Evolutionary conservation across 2,888 invertebrate genomes (phyloP), one percentile per base, ranked within the genome.

Genomic region (Spodoptera exigua): DNA sequence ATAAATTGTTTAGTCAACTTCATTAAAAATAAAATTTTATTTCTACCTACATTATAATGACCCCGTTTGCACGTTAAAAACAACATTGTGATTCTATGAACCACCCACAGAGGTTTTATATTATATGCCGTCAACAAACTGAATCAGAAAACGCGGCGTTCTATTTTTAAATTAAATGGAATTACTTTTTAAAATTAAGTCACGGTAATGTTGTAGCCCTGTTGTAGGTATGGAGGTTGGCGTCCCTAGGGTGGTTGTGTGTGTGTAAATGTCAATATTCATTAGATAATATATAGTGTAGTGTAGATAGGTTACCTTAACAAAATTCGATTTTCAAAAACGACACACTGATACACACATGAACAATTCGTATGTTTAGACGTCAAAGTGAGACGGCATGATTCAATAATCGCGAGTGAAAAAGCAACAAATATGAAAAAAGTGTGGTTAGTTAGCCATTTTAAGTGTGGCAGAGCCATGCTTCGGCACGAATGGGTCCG

Each of bases 101-200:
- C 27, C 66, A 16, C 45, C 59, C 32, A 58, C 66, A 12, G 13
- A 57, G 16, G 13, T 21, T 56, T 40, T 10, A 35, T 12, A 34
- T 18, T 18, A 10, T 18, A n/a, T 39, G 21, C n/a, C 27, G 44
- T 37, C 34, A 45, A 40, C 56, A 35, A n/a, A 53, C 2, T 11
- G 27, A 53, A 18, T 39, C 2, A 40, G 16, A 4, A 21, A 10
- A n/a, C 13, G n/a, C 18, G 2, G 1, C 12, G 41, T 48, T 61
- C 56, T 45, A 60, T 40, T 60, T 68, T 61, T 61, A 9, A 61
- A 68, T 51, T 59, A 58, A 36, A 35, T 45, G 34, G 47, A 59
- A 32, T 47, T n/a, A 35, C 18, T 48, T 67, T 62, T 37, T 36
- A 3, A 66, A 44, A 62, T 58, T 34, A 66, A 16, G 43, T 34